Conservation (phyloP, 2,797 vertebrate genomes). For the Hemibagrus guttatus region DNA sequence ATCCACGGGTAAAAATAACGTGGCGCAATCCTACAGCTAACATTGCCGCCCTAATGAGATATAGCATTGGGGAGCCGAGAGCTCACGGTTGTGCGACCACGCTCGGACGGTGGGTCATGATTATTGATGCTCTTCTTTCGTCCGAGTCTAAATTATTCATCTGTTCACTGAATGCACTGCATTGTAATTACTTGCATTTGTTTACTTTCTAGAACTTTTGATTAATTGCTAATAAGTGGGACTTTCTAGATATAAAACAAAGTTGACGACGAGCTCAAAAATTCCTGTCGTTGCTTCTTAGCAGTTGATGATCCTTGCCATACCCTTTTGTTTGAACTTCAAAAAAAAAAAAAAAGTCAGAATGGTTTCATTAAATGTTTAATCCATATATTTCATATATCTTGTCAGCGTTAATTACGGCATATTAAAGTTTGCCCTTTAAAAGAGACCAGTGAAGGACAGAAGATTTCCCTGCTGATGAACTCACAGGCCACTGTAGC, state of each 20-base stretch:
- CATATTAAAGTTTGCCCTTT: slow-evolving; percentile 61
- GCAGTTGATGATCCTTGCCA: slow-evolving; percentile 29
- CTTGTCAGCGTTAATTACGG: slow-evolving; percentile 61
- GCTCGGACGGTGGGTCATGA: slow-evolving; percentile 26
- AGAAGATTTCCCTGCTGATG: slow-evolving; percentile 44
- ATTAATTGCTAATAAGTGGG: slow-evolving; percentile 4
- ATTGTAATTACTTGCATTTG: slow-evolving; percentile 35
- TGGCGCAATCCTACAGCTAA: slow-evolving; percentile 50
- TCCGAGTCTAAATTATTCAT: slow-evolving; percentile 43
- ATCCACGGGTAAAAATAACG: slow-evolving; percentile 55
- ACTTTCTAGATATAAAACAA: background rate
- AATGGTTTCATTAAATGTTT: slow-evolving; percentile 57
- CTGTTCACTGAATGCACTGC: slow-evolving; percentile 11
- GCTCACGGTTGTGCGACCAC: slow-evolving; percentile 17
- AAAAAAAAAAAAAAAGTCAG: slow-evolving; percentile 36
- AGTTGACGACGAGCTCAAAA: background rate
- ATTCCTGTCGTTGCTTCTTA: slow-evolving; percentile 15
- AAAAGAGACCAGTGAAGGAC: slow-evolving; percentile 55
- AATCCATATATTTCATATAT: slow-evolving; percentile 56
- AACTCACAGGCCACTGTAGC: slow-evolving; percentile 25
- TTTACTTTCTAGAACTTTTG: slow-evolving; percentile 17
- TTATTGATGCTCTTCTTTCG: slow-evolving; percentile 45
- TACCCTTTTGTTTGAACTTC: slow-evolving; percentile 53
- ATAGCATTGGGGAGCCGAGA: slow-evolving; percentile 33
- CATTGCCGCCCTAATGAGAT: slow-evolving; percentile 54